Conservation (phyloP, 2,888 invertebrate genomes). For the Brassicogethes aeneus region DNA sequence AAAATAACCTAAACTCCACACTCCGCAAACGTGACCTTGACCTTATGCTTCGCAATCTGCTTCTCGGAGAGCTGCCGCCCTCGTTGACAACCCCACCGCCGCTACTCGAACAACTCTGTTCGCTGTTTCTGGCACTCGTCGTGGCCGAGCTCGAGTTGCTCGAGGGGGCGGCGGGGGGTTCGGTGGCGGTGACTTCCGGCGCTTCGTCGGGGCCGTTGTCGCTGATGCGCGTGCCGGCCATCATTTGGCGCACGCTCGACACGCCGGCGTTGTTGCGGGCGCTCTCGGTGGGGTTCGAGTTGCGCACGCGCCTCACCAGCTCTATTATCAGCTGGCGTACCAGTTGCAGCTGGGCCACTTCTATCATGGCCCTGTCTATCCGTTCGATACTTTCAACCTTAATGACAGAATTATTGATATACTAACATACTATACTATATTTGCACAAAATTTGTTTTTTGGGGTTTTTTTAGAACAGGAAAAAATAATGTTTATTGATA, state of each 20-base stretch:
- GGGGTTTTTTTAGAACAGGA: too few species aligned
- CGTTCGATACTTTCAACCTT: constrained; percentile 35
- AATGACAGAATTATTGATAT: too few species aligned
- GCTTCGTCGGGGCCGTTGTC: constrained; percentile 35
- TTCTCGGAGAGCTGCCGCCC: too few species aligned
- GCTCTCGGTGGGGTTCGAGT: constrained; percentile 41
- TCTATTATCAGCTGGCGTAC: constrained; percentile 57
- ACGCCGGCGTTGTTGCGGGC: constrained; percentile 32
- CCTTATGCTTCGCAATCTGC: too few species aligned
- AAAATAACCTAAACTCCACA: too few species aligned
- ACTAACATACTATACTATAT: too few species aligned
- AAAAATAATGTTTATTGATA: too few species aligned
- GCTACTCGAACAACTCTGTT: too few species aligned
- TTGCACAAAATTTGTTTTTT: too few species aligned
- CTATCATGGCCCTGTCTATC: constrained; percentile 38
- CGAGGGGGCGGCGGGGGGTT: neutral
- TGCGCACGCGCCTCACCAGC: constrained; percentile 49
- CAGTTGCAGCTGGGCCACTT: constrained; percentile 46
- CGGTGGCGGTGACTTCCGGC: constrained; percentile 6
- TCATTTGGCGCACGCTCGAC: constrained; percentile 39
- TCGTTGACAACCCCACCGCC: too few species aligned
- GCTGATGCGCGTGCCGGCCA: constrained; percentile 40
- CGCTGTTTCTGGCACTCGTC: neutral
- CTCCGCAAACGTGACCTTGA: too few species aligned
- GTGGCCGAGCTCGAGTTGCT: neutral